phyloP scores from a whole-genome alignment of 2,888 invertebrate species.

The Parnassius glacialis region DNA sequence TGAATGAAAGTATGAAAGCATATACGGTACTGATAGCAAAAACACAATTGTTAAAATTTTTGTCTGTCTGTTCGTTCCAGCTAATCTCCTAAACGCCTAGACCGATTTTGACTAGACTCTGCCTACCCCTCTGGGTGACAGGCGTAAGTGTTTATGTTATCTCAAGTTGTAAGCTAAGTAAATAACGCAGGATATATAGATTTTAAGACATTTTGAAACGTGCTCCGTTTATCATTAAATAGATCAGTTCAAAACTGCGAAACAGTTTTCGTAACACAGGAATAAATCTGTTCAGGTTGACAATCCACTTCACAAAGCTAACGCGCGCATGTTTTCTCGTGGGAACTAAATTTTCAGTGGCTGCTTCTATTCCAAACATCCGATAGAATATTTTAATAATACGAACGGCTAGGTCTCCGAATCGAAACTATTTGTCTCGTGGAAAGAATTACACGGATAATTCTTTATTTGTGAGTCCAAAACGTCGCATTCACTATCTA shows the following conservation, averaged over 20 bases:
- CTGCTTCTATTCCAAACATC: conserved; percentile 15
- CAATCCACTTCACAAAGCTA: conserved; percentile 9
- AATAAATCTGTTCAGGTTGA: conserved; percentile 17
- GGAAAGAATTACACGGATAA: background rate
- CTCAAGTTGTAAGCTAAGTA: too few species aligned
- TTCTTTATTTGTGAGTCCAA: background rate
- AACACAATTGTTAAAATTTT: too few species aligned
- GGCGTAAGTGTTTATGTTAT: too few species aligned
- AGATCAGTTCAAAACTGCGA: background rate
- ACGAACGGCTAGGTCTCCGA: background rate
- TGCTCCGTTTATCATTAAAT: background rate
- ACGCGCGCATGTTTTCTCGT: conserved; percentile 13
- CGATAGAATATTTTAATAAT: conserved; percentile 20
- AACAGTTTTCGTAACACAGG: conserved; percentile 8
- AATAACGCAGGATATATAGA: too few species aligned
- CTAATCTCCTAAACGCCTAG: too few species aligned
- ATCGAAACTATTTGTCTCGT: conserved; percentile 5
- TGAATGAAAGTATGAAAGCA: too few species aligned
- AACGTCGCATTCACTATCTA: background rate
- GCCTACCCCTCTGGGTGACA: too few species aligned
- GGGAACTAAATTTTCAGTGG: conserved; percentile 18
- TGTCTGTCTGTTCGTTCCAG: too few species aligned
- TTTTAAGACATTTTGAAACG: background rate
- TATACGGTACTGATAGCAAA: too few species aligned
- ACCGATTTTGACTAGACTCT: too few species aligned